Evolutionary conservation across 2,888 invertebrate genomes (phyloP).

Genomic region (Ornithoptera alexandrae): DNA sequence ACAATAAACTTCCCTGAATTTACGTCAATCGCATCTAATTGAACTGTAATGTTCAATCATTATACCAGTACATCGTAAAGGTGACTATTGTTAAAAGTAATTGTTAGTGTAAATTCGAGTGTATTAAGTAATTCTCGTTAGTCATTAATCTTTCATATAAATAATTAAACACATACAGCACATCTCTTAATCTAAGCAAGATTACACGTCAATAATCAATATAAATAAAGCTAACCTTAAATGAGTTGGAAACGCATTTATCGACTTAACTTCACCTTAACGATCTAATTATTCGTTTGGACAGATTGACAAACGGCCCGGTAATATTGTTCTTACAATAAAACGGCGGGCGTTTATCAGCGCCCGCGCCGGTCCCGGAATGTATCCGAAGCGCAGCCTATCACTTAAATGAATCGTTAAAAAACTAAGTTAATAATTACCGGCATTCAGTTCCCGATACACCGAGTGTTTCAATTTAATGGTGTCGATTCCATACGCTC

Average conservation of each 20-base stretch:
- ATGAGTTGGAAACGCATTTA: slow-evolving; percentile 17
- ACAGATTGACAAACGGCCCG: slow-evolving; percentile 23
- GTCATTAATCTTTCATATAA: no score
- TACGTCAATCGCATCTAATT: no score
- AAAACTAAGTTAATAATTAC: slow-evolving; percentile 29
- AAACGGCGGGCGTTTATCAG: slow-evolving; percentile 16
- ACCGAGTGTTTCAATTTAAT: slow-evolving; percentile 30
- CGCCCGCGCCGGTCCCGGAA: slow-evolving; percentile 3
- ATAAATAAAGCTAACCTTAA: slow-evolving; percentile 14
- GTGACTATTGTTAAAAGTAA: no score
- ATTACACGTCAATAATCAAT: neutral
- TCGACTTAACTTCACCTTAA: slow-evolving; percentile 19
- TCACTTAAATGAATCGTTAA: slow-evolving; percentile 27
- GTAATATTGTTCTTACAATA: slow-evolving; percentile 24
- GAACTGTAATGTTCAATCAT: no score
- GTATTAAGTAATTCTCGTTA: no score
- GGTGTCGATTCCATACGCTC: slow-evolving; percentile 23
- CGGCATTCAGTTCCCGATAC: slow-evolving; percentile 27
- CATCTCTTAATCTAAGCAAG: neutral
- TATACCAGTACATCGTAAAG: no score
- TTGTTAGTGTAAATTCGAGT: no score
- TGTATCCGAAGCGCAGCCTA: slow-evolving; percentile 15
- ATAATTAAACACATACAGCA: no score
- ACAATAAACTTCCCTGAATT: no score
- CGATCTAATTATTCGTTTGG: slow-evolving; percentile 24